Evolutionary conservation across 64 coral and sea anemone genomes (phyloP).

Genomic region (Montipora cactus): DNA sequence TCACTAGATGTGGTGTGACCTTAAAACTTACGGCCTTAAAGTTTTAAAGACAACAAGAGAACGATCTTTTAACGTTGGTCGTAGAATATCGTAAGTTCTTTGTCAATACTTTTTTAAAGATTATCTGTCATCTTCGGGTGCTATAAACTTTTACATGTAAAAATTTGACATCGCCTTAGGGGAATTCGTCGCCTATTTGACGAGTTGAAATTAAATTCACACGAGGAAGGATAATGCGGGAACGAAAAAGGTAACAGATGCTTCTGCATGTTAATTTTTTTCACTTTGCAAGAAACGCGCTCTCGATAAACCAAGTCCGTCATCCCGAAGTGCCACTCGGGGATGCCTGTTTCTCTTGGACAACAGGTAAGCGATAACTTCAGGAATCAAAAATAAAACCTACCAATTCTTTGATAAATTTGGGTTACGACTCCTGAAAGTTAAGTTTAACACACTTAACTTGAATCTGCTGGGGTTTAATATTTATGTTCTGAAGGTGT

Average conservation of each 20-base stretch:
- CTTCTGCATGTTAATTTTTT: background rate
- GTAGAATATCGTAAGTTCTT: no score
- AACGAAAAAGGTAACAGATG: constrained; percentile 10
- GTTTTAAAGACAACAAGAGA: background rate
- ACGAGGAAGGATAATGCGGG: constrained; percentile 13
- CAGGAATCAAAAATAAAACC: no score
- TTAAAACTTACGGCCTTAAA: no score
- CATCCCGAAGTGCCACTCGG: no score
- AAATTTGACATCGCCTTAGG: no score
- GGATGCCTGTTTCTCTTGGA: background rate
- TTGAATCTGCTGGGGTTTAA: no score
- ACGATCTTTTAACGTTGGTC: background rate
- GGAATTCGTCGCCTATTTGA: background rate
- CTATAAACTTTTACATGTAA: background rate
- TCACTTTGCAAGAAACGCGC: background rate
- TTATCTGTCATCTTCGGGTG: background rate
- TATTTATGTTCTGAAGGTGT: no score
- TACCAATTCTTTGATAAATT: no score
- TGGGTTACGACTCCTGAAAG: no score
- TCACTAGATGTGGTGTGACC: background rate
- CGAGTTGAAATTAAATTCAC: constrained; percentile 9
- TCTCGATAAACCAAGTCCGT: background rate
- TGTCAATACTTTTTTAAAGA: no score
- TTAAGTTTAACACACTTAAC: no score
- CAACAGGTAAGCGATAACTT: background rate